Conservation (phyloP, 2,113 vertebrate genomes). For the Sclerurus mexicanus region DNA sequence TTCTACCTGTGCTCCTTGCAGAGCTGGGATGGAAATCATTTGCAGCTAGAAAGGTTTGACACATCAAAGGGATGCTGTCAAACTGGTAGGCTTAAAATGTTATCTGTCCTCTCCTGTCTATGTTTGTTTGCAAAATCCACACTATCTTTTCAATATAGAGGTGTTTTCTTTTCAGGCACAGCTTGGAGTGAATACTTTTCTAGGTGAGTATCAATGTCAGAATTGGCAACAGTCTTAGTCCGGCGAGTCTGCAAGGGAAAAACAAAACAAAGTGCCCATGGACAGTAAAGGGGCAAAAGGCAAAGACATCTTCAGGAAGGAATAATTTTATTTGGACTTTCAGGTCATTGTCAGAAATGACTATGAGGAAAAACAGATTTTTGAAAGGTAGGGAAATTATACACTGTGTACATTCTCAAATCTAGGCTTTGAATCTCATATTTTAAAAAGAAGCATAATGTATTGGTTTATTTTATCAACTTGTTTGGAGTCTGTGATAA, state of each 20-base stretch:
- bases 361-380: neutral
- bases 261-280: neutral
- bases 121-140: neutral
- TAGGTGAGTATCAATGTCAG: constrained; percentile 1
- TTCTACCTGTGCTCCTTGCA: neutral
- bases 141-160: neutral
- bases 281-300: neutral
- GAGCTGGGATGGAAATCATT: neutral
- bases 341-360: neutral
- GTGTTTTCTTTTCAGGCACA: constrained; percentile 21
- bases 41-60: neutral
- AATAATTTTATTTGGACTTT: neutral
- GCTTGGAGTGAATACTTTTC: neutral
- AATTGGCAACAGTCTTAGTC: neutral
- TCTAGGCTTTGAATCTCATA: neutral
- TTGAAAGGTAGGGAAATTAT: neutral
- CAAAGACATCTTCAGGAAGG: neutral
- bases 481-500: neutral
- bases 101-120: neutral
- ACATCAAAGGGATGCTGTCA: neutral
- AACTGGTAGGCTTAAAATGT: neutral
- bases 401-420: neutral
- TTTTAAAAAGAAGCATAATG: neutral
- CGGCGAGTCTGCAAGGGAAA: neutral
- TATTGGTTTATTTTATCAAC: neutral